Base-by-base conservation (phyloP, 2,797 vertebrate species). In the Streptopelia turtur region DNA sequence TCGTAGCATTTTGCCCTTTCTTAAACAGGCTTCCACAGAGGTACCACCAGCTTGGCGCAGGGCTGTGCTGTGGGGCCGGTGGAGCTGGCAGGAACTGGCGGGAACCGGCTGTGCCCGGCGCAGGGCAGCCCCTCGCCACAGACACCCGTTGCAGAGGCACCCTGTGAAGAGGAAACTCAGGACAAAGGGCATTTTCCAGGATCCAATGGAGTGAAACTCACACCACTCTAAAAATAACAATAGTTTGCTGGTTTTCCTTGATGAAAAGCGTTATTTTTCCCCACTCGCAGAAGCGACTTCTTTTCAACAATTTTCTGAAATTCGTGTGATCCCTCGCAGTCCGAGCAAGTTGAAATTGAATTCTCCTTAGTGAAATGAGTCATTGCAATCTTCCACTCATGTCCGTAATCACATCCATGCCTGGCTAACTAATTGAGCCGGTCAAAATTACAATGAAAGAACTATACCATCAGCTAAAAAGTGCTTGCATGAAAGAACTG, bases 21-120 rank as follows among this genome's bases (percentile, higher is more conserved):
- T 23, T 2, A 15, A 15, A 20, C 1, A 6, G 0, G 1, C 9
- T 60, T 45, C 11, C 22, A 2, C 3, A 23, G 13, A 15, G 9
- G 24, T 10, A 1, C 16, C 13, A 0, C 2, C 8, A 39, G 28
- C 1, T 4, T 6, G 4, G 23, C 37, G 14, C 35, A 27, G 35
- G 37, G 37, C 30, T 41, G 12, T 3, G 31, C 60, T 14, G 35
- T 1, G 24, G 39, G n/a, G 63, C 23, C 2, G 56, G 3, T 1
- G 28, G 61, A 64, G 33, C 24, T 1, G 2, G 33, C 43, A 13
- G 41, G 41, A 43, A 43, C 41, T 17, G 16, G 41, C 24, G 17
- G 27, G 45, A 70, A 53, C 55, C 9, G 1, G 17, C 30, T 22
- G 16, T 13, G 39, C 5, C 45, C 14, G 0, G 13, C 28, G 1